These are phyloP conservation scores for Centropus unirufus DNA, from an alignment of 2,113 vertebrate genomes.

Conservation along the genomic window DNA sequence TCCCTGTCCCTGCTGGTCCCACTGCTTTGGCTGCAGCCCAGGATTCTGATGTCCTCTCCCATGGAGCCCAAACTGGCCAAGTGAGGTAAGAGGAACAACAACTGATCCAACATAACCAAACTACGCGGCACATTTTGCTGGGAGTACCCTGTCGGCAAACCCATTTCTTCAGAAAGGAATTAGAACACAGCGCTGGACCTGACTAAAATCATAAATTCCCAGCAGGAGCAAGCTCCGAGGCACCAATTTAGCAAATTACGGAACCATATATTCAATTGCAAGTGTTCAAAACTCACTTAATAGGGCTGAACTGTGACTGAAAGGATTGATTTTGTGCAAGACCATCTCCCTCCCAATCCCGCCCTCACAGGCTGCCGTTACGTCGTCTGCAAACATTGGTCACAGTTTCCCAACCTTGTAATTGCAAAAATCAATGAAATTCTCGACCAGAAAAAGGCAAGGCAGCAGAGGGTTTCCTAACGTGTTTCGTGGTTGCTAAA, in stretches of 20 bases:
- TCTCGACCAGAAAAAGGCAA: neutral
- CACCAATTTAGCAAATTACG: neutral
- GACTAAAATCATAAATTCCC: too few relatives aligned
- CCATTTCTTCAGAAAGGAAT: accelerated
- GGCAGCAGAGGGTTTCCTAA: neutral
- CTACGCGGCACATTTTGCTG: accelerated
- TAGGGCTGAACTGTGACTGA: neutral
- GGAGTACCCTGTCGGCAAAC: neutral
- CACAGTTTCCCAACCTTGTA: neutral
- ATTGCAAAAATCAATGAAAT: neutral
- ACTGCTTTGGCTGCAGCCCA: too few relatives aligned
- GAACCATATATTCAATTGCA: neutral
- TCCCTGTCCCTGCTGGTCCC: too few relatives aligned
- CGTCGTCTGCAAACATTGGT: neutral
- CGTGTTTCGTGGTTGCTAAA: neutral
- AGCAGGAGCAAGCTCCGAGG: neutral
- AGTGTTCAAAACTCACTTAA: neutral
- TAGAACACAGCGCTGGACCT: accelerated
- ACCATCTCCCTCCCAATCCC: neutral
- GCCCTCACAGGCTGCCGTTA: neutral
- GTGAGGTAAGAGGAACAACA: neutral
- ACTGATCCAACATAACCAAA: accelerated
- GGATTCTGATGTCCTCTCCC: neutral
- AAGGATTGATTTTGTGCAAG: neutral
- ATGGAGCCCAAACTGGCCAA: neutral